Conservation (phyloP, 1,140 invertebrate species). For the Trichonephila clavipes region DNA sequence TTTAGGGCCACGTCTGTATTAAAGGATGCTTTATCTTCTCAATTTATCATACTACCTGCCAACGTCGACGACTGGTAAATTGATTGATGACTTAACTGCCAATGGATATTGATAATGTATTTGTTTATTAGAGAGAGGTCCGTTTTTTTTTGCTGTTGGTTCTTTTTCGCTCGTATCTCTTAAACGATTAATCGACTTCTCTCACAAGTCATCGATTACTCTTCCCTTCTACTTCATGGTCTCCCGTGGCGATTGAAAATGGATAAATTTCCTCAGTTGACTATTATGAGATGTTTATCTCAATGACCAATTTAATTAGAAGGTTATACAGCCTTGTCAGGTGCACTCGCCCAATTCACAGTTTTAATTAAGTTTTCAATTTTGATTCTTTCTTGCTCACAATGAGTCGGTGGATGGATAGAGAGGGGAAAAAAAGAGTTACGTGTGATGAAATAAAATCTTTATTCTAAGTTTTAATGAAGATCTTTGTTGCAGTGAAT, state of each 20-base stretch:
- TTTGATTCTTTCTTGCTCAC: neutral
- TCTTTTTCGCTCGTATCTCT: neutral
- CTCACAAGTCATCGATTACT: constrained; percentile 60
- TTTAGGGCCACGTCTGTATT: constrained; percentile 70
- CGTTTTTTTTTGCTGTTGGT: neutral
- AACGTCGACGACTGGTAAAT: constrained; percentile 68
- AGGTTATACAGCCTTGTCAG: constrained; percentile 9
- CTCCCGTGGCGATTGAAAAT: constrained; percentile 48
- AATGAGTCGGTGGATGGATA: neutral
- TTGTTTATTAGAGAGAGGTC: constrained; percentile 71
- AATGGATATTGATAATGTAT: constrained; percentile 75
- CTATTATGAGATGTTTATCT: constrained; percentile 35
- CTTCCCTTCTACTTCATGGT: neutral
- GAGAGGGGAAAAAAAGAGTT: neutral
- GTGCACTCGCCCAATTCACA: neutral
- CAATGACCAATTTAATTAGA: constrained; percentile 48
- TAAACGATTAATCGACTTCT: constrained; percentile 62
- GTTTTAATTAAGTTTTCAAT: constrained; percentile 26
- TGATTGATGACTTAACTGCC: constrained; percentile 69
- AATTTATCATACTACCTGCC: constrained; percentile 73
- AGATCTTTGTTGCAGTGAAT: neutral
- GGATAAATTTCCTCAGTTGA: constrained; percentile 45
- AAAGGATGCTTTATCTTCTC: constrained; percentile 69
- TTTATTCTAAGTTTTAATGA: neutral
- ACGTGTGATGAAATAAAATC: neutral